These are phyloP conservation scores for Diabrotica balteata DNA, from an alignment of 2,888 invertebrate species.

Conservation along the genomic window DNA sequence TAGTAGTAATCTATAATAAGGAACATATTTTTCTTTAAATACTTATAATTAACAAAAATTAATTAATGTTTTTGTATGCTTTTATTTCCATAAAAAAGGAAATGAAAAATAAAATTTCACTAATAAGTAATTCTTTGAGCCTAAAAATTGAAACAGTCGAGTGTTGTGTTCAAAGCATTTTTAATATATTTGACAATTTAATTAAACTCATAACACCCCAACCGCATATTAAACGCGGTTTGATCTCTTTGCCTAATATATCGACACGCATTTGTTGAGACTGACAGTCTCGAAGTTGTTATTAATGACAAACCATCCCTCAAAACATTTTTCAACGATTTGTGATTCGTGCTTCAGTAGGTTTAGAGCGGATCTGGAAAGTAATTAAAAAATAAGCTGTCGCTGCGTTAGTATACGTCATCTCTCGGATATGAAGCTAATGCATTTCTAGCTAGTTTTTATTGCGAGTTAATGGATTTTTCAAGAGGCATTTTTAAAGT, in stretches of 20 bases:
- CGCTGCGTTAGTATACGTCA: conserved; percentile 11
- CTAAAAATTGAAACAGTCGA: too few relatives aligned
- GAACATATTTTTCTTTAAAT: too few relatives aligned
- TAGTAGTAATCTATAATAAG: too few relatives aligned
- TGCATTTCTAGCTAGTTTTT: conserved; percentile 17
- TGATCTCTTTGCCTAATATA: not conserved
- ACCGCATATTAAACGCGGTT: not conserved
- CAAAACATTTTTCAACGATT: conserved; percentile 23
- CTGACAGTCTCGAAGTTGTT: conserved; percentile 11
- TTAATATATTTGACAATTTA: not conserved
- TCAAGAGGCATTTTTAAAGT: conserved; percentile 15
- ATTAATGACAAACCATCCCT: conserved; percentile 15
- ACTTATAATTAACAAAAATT: too few relatives aligned
- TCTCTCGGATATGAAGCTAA: conserved; percentile 9
- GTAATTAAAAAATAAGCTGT: conserved; percentile 36
- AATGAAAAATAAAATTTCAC: too few relatives aligned
- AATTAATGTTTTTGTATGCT: too few relatives aligned
- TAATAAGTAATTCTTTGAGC: too few relatives aligned
- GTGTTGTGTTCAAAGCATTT: too few relatives aligned
- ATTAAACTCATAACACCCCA: not conserved
- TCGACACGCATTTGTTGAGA: conserved; percentile 7
- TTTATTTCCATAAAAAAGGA: too few relatives aligned
- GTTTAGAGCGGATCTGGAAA: conserved; percentile 26
- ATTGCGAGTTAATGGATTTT: conserved; percentile 30
- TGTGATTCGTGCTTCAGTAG: conserved; percentile 27